Percentiles rank a stretch among this genome's conserved stretches.
Evolutionary conservation across 2,113 vertebrate genomes (phyloP).

Genomic region (Paramisgurnus dabryanus): DNA sequence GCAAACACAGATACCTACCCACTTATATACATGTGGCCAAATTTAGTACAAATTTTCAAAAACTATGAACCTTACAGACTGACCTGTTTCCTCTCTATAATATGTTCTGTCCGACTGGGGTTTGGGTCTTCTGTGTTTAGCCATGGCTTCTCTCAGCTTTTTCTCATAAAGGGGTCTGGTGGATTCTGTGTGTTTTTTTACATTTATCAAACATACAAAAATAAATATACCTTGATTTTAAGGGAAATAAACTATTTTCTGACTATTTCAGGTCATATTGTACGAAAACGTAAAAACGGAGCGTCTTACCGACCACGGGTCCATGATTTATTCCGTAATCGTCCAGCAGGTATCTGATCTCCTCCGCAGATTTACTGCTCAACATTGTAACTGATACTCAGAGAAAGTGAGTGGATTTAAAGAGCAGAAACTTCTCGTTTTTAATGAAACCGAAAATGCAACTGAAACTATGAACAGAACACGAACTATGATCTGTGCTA

Average conservation of each 20-base stretch:
- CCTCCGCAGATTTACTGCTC: conserved; percentile 57
- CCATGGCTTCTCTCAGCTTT: conserved; percentile 72
- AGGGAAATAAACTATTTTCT: neutral
- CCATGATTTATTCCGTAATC: conserved; percentile 75
- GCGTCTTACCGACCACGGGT: conserved; percentile 72
- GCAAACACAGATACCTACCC: too few relatives aligned
- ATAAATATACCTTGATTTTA: neutral
- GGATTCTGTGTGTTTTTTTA: conserved; percentile 50
- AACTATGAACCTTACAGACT: neutral
- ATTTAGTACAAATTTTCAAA: neutral
- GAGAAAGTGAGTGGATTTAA: neutral
- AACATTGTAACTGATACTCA: conserved; percentile 45
- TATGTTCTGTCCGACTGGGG: conserved; percentile 61
- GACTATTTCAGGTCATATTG: neutral
- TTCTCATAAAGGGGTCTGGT: conserved; percentile 74
- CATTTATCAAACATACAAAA: neutral
- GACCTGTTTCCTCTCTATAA: conserved; percentile 71
- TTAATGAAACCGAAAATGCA: neutral
- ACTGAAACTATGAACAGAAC: neutral
- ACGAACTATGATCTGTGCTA: neutral
- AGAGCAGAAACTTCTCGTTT: neutral
- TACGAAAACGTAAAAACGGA: neutral
- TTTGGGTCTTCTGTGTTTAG: conserved; percentile 50
- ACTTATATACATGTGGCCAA: neutral
- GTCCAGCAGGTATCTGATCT: conserved; percentile 67